Percentiles rank a stretch among this genome's conserved stretches.
Evolutionary conservation across 2,797 vertebrate species (phyloP).

Genomic region (Denticeps clupeoides): DNA sequence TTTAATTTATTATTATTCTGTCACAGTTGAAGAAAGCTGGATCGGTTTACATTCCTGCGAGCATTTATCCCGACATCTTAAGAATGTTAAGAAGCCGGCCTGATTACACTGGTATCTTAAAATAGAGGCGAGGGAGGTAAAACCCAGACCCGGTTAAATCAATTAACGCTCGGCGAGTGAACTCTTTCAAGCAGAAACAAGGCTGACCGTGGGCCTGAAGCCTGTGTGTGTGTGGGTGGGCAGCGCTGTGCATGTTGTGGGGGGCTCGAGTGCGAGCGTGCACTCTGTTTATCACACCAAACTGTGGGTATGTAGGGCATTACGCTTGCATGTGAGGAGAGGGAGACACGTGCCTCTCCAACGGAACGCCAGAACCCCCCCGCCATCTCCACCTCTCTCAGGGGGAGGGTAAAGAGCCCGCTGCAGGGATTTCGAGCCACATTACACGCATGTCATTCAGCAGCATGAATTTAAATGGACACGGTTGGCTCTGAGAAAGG

Average conservation of each 20-base stretch:
- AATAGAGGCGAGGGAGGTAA: too few species aligned
- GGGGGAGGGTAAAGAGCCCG: background rate
- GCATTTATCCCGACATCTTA: too few species aligned
- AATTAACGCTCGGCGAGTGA: too few species aligned
- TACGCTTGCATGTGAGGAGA: conserved; percentile 22
- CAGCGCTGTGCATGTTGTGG: background rate
- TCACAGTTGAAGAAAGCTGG: too few species aligned
- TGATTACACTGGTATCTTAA: too few species aligned
- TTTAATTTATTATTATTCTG: too few species aligned
- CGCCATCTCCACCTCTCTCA: background rate
- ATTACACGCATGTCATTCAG: conserved; percentile 3
- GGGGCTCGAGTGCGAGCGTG: background rate
- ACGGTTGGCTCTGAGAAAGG: background rate
- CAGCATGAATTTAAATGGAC: background rate
- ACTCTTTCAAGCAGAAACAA: too few species aligned
- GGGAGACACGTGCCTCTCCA: conserved; percentile 10
- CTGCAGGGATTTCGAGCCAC: background rate
- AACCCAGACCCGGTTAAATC: too few species aligned
- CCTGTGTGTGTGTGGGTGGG: background rate
- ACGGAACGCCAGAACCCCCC: background rate
- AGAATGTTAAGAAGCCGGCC: too few species aligned
- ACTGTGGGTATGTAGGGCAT: conserved; percentile 13
- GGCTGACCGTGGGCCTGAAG: too few species aligned
- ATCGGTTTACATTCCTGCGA: too few species aligned
- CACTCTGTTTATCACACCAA: too few species aligned